Base-by-base conservation (phyloP, 2,888 invertebrate species). In the Digitonthophagus gazella region DNA sequence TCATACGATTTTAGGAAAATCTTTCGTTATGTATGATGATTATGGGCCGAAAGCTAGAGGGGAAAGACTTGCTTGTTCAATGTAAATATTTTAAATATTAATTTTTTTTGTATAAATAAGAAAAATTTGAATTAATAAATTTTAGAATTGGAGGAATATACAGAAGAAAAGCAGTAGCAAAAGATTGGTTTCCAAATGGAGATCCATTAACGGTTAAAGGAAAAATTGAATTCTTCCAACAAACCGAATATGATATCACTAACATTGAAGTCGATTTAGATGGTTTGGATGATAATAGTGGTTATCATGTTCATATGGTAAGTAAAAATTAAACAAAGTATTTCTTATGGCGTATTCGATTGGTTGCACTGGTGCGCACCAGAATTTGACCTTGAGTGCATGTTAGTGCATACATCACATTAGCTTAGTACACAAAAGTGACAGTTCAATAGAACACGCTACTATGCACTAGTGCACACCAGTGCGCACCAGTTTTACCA, bases 141-240 rank as follows among this genome's bases (percentile, higher is more conserved):
- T 83, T 5, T 78, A 95, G 95, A 68, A 89, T 95, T 72, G 86
- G 86, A 66, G 90, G 91, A 0, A 86, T 92, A 4, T 90, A 90
- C 76, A 87, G 92, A 4, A 88, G 93, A 69, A 95, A 95, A 82
- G 94, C 92, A 0, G 94, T 96, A 0, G 92, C 90, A 0, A 90
- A 89, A 76, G 93, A 95, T 77, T 96, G 96, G 96, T 93, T 93
- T 81, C 91, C 93, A 3, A 95, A 95, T 81, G 93, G 92, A 0
- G 86, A 88, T 70, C 82, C 84, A 0, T 81, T 89, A 54, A 81
- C 86, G 0, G 84, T 93, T 15, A 87, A 86, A 77, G 95, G 95
- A 6, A 90, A 90, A 81, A 81, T 95, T 16, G 95, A 95, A 83
- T 88, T 96, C 74, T 85, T 90, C 56, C 96, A 96, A 82, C 93